Percentiles rank a stretch among this genome's conserved stretches.
These are phyloP conservation scores for Lordiphosa collinella DNA, from an alignment of 1,140 invertebrate genomes.

Conservation along the genomic window DNA sequence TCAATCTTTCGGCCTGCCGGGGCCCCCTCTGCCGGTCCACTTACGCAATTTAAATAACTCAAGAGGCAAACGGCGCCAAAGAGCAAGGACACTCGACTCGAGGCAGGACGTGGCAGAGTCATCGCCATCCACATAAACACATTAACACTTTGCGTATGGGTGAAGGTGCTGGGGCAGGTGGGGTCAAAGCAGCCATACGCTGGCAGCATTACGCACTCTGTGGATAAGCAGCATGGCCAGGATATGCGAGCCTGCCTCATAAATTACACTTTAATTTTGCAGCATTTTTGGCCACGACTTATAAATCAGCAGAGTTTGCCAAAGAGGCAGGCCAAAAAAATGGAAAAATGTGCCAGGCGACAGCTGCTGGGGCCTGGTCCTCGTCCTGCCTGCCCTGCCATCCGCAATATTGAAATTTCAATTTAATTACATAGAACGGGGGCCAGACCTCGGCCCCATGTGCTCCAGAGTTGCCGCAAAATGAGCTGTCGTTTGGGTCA, in stretches of 20 bases:
- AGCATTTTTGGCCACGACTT: conserved; percentile 75
- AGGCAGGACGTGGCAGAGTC: conserved; percentile 40
- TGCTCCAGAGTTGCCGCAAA: conserved; percentile 41
- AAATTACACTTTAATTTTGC: conserved; percentile 78
- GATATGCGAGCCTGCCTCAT: conserved; percentile 51
- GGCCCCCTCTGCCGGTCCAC: conserved; percentile 27
- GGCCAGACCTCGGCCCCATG: conserved; percentile 41
- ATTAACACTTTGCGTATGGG: conserved; percentile 67
- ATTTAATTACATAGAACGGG: conserved; percentile 73
- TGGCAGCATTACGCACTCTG: conserved; percentile 62
- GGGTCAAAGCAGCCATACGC: conserved; percentile 58
- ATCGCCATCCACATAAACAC: conserved; percentile 62
- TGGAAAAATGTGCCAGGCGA: conserved; percentile 35
- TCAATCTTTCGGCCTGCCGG: conserved; percentile 60
- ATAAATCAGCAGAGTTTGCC: conserved; percentile 59
- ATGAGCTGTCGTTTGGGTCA: conserved; percentile 52
- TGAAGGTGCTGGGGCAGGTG: not conserved
- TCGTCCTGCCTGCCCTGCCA: not conserved
- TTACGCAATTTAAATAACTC: conserved; percentile 78
- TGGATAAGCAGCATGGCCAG: conserved; percentile 54
- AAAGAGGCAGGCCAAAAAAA: conserved; percentile 19
- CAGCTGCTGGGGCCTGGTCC: conserved; percentile 3
- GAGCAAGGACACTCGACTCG: conserved; percentile 66
- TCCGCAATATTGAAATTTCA: conserved; percentile 74
- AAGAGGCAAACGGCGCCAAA: conserved; percentile 65